Evolutionary conservation across 92 coral and sea anemone genomes (phyloP).

Genomic region (Heteractis magnifica): DNA sequence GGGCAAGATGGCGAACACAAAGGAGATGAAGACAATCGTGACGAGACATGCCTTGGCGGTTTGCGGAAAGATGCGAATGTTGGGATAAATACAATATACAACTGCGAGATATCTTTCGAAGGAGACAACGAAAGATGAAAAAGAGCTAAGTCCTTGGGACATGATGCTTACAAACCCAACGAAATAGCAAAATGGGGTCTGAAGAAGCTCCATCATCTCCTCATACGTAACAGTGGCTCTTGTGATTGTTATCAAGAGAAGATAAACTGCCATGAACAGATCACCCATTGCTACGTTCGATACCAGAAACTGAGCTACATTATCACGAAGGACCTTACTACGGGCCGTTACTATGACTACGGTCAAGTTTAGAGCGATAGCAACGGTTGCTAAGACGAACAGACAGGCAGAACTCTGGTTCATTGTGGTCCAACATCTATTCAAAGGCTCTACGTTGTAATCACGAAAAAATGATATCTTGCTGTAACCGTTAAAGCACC

Average conservation of each 20-base stretch:
- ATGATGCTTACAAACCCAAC: constrained; percentile 29
- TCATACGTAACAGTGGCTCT: constrained; percentile 22
- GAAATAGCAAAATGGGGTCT: constrained; percentile 21
- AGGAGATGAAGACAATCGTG: constrained; percentile 6
- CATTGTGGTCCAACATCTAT: constrained; percentile 33
- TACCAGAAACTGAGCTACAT: constrained; percentile 26
- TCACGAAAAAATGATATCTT: constrained; percentile 8
- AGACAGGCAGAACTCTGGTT: constrained; percentile 23
- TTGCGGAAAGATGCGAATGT: constrained; percentile 30
- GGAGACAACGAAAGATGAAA: constrained; percentile 38
- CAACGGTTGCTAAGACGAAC: constrained; percentile 34
- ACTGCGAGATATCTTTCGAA: constrained; percentile 35
- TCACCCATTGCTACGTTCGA: constrained; percentile 36
- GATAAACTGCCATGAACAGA: constrained; percentile 22
- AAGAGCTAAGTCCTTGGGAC: constrained; percentile 34
- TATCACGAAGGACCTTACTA: constrained; percentile 24
- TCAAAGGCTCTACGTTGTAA: constrained; percentile 30
- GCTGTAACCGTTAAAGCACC: constrained; percentile 30
- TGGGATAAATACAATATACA: constrained; percentile 32
- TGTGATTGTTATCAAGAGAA: constrained; percentile 25
- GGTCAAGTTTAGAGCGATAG: constrained; percentile 24
- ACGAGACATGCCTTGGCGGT: constrained; percentile 16
- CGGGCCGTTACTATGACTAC: constrained; percentile 42
- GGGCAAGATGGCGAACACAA: constrained; percentile 32
- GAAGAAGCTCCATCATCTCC: constrained; percentile 23